Conservation (phyloP, 2,888 invertebrate genomes). For the Drosophila testacea region DNA sequence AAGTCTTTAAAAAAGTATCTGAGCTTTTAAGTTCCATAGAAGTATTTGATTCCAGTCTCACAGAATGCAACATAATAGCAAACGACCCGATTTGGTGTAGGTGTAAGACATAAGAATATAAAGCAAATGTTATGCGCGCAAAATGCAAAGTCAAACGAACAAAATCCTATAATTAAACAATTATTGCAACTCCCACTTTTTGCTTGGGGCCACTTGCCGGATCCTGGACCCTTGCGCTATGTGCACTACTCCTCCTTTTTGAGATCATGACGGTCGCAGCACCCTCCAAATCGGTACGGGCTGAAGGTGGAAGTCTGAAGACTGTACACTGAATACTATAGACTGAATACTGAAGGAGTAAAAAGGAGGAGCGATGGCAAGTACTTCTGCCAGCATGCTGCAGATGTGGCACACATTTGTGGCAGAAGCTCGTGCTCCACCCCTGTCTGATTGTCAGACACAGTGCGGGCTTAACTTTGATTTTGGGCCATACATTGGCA, state of each 20-base stretch:
- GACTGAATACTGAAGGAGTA: constrained; percentile 15
- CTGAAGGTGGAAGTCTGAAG: neutral
- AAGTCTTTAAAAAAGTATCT: neutral
- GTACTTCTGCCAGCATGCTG: constrained; percentile 67
- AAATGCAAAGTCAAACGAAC: constrained; percentile 83
- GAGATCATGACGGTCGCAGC: constrained; percentile 79
- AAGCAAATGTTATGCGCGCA: constrained; percentile 77
- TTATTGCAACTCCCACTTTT: constrained; percentile 86
- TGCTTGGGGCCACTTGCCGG: constrained; percentile 82
- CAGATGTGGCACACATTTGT: constrained; percentile 73
- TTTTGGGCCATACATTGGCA: constrained; percentile 35
- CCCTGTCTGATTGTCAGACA: constrained; percentile 68
- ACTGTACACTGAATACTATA: neutral
- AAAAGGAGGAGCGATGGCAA: constrained; percentile 57
- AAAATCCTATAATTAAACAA: constrained; percentile 86
- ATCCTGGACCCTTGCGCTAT: constrained; percentile 81
- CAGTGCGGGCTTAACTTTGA: constrained; percentile 26
- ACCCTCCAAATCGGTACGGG: constrained; percentile 29
- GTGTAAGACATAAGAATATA: constrained; percentile 67
- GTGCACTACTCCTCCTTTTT: constrained; percentile 85
- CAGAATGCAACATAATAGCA: constrained; percentile 9
- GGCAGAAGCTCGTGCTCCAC: constrained; percentile 77
- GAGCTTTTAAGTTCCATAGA: neutral
- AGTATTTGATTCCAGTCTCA: too few species aligned
- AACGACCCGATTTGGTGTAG: constrained; percentile 47